These are phyloP conservation scores for Syngnathus acus DNA, from an alignment of 2,797 vertebrate species.

Conservation along the genomic window DNA sequence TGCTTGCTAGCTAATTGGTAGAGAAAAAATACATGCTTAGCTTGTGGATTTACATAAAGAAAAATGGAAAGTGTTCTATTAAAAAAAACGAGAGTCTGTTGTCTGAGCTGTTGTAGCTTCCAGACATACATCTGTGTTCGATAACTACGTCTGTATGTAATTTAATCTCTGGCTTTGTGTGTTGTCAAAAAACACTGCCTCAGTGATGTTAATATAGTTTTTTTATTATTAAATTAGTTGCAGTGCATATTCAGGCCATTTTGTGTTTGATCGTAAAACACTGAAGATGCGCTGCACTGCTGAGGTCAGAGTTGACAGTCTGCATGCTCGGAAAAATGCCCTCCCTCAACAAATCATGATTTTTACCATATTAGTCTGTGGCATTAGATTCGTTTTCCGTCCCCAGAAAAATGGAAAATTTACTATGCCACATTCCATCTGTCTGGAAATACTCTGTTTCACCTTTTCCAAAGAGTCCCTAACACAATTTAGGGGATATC, in stretches of 20 bases:
- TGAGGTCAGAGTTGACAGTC: conserved; percentile 13
- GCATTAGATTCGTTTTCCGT: conserved; percentile 35
- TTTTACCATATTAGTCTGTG: conserved; percentile 61
- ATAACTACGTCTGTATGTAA: conserved; percentile 60
- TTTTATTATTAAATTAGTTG: conserved; percentile 63
- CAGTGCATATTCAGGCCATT: conserved; percentile 56
- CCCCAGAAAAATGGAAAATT: conserved; percentile 33
- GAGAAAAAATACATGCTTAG: conserved; percentile 25
- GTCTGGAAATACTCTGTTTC: conserved; percentile 48
- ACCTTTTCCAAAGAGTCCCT: conserved; percentile 44
- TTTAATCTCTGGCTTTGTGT: conserved; percentile 52
- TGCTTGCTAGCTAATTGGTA: conserved; percentile 46
- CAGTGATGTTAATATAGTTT: conserved; percentile 54
- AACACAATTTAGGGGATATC: conserved; percentile 30
- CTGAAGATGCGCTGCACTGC: conserved; percentile 28
- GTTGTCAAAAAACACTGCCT: conserved; percentile 53
- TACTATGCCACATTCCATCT: conserved; percentile 45
- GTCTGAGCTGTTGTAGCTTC: conserved; percentile 32
- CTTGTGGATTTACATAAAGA: conserved; percentile 7
- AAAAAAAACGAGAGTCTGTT: conserved; percentile 31
- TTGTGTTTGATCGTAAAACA: conserved; percentile 63
- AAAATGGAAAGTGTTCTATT: conserved; percentile 13
- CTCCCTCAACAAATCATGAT: conserved; percentile 13
- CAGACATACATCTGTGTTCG: conserved; percentile 62
- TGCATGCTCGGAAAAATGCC: conserved; percentile 8